Evolutionary conservation across 2,797 vertebrate species (phyloP), one percentile per base, ranked within the genome.

Genomic region (Hydrocynus forskahlii): DNA sequence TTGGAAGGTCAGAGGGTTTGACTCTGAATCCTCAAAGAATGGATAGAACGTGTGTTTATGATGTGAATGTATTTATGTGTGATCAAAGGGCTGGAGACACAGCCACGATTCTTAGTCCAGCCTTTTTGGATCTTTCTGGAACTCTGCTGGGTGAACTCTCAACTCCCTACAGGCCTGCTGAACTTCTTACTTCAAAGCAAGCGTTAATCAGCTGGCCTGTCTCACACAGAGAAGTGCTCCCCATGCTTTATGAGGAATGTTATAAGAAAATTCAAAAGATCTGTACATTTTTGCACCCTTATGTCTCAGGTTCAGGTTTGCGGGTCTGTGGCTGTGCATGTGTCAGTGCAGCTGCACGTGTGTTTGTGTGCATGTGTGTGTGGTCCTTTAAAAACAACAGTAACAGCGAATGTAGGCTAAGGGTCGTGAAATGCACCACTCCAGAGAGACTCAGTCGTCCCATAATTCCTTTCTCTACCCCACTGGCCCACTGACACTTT

Each of bases 161-260:
- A 60, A 52, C 48, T 52, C 75, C 29, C 21, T 50, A 14, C 67
- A 60, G 62, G 12, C 71, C 54, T 69, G 63, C 71, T 21, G n/a
- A 63, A 79, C 71, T 43, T 62, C 74, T 4, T 13, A 83, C 64
- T 84, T 86, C 63, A 86, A 82, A 83, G 43, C 45, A n/a, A 6
- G 48, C 16, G 45, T 62, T 75, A 19, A 59, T 75, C 52, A 72
- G 70, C 17, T n/a, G 17, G 45, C 6, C 50, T 72, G 13, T 17
- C 60, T n/a, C 62, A 50, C 75, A 64, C 60, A 35, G 25, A 9
- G 25, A 29, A 71, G 25, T 29, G 6, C 69, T 54, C 7, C 48
- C 2, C 45, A 13, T 72, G 69, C 48, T 50, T 55, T 25, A 4
- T 17, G 29, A 64, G 60, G 40, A 63, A 76, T 63, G 62, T 38